A percentile compares a stretch with the other conserved stretches of the same genome.
phyloP scores from a whole-genome alignment of 2,797 vertebrate species.

The Taenioides sp. region DNA sequence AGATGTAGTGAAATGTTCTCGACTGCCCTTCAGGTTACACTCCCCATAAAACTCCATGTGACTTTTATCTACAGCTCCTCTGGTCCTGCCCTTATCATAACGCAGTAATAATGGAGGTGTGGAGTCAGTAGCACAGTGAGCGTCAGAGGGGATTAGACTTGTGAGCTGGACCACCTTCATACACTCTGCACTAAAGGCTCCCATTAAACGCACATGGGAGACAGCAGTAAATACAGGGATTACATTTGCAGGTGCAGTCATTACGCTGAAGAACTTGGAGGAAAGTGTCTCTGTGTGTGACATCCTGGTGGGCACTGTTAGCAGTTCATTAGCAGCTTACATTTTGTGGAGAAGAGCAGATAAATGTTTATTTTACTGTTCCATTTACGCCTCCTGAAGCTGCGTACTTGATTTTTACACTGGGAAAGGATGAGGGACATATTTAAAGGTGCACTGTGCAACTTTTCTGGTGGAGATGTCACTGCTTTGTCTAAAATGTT shows the following conservation, averaged over 20 bases:
- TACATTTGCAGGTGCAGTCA: background rate
- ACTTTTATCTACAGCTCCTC: background rate
- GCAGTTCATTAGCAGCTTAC: constrained; percentile 1
- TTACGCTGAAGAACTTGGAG: background rate
- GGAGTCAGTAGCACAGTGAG: background rate
- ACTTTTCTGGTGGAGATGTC: no score
- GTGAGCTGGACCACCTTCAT: background rate
- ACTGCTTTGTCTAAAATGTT: no score
- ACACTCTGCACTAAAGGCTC: background rate
- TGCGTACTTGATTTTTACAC: background rate
- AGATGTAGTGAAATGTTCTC: background rate
- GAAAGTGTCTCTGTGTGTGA: background rate
- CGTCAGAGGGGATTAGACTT: background rate
- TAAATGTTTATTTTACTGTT: background rate
- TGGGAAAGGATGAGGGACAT: no score
- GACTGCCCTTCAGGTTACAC: no score
- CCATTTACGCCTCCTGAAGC: no score
- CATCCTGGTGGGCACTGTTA: background rate
- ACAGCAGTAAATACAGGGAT: background rate
- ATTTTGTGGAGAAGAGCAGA: background rate
- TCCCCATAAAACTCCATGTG: background rate
- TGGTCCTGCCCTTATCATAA: background rate
- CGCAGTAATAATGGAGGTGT: background rate
- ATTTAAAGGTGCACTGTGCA: no score
- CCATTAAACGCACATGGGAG: background rate